Evolutionary conservation across 2,888 invertebrate species (phyloP), one percentile per base, ranked within the genome.

Genomic region (Exephanes ischioxanthus): DNA sequence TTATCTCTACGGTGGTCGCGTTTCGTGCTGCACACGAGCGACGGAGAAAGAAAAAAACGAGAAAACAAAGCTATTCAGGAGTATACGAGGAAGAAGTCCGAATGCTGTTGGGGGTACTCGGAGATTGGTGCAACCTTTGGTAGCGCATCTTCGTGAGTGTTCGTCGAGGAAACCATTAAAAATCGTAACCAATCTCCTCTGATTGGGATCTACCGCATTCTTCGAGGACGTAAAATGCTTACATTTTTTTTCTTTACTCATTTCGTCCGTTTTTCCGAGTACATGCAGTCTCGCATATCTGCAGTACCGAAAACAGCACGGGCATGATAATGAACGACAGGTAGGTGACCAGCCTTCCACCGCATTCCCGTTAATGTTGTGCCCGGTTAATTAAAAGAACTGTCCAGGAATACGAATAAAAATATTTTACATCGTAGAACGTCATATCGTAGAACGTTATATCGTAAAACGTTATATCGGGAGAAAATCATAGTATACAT

Each of bases 121-220:
- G 61, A 63, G 48, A 61, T 61, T 67, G 58, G 72, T 55, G 48
- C 48, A 51, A 70, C 80, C 84, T 86, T 83, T 81, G 87, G 87
- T 26, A 84, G 87, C 79, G 16, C 66, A 45, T 81, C 63, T 48
- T 77, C 81, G 72, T 63, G 80, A 73, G 75, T 78, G 80, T 78
- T 78, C 84, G 79, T 6, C 82, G 67, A 85, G 81, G 84, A 85
- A 88, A 86, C 90, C 90, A 89, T 90, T 90, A 90, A 89, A 89
- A 88, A 87, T 79, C 87, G 86, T 88, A 90, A 80, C 85, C 87
- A 67, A 79, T 67, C 81, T 80, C 61, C 81, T 71, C 66, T 68
- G 89, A 90, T 90, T 87, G 87, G 86, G 87, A 89, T 89, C 88
- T 89, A 87, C 87, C 84, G 71, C 89, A 87, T 89, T 89, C 88